Conservation (phyloP, 2,113 vertebrate species). For the Spea bombifrons region DNA sequence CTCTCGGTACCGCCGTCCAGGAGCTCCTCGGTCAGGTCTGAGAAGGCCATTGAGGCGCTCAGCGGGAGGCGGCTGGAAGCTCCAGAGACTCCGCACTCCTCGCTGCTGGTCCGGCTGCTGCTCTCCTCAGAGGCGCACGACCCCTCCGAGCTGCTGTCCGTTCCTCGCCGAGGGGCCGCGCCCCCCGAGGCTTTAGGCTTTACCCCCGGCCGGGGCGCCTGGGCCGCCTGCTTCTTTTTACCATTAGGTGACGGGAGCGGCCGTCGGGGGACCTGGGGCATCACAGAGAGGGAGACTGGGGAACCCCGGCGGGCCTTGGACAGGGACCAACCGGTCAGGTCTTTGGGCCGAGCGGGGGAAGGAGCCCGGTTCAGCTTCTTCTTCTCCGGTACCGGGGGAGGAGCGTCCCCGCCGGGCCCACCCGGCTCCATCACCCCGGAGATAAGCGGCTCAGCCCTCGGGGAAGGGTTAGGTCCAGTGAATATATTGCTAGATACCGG, state of each 20-base stretch:
- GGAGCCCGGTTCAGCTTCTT: constrained; percentile 82
- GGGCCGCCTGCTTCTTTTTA: constrained; percentile 58
- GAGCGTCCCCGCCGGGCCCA: constrained; percentile 44
- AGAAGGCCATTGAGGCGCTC: constrained; percentile 91
- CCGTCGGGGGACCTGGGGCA: constrained; percentile 70
- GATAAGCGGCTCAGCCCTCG: constrained; percentile 33
- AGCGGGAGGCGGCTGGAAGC: constrained; percentile 82
- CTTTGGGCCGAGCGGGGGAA: constrained; percentile 86
- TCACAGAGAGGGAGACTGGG: constrained; percentile 65
- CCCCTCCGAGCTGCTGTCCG: constrained; percentile 90
- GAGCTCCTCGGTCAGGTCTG: constrained; percentile 93
- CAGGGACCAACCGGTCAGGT: constrained; percentile 83
- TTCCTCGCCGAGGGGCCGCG: constrained; percentile 52
- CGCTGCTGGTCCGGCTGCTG: constrained; percentile 71
- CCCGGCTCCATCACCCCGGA: constrained; percentile 48
- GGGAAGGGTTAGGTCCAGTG: background rate
- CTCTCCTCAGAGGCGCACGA: constrained; percentile 86
- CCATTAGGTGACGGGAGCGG: constrained; percentile 54
- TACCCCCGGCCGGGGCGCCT: constrained; percentile 60
- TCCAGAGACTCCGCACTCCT: constrained; percentile 73
- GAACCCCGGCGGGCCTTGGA: constrained; percentile 76
- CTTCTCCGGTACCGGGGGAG: constrained; percentile 61
- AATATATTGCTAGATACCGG: too few relatives aligned
- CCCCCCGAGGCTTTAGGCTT: constrained; percentile 38
- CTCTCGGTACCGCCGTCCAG: constrained; percentile 84